Evolutionary conservation across 2,113 vertebrate genomes (phyloP), one percentile per base, ranked within the genome.

Genomic region (Felis chaus): DNA sequence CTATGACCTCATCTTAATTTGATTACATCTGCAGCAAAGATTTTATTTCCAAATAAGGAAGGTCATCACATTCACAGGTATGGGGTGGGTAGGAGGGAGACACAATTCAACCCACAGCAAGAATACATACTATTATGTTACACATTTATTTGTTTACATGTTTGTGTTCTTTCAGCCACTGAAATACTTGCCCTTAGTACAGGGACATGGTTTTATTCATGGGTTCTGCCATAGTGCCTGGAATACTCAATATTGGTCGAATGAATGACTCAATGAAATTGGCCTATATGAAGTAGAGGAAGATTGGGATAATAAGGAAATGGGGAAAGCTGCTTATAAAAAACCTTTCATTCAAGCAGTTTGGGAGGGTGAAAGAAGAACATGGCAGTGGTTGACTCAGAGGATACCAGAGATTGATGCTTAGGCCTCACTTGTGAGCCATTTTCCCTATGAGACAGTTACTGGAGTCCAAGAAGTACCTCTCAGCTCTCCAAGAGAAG

Each of bases 41-140:
- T 12, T 92, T 91, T 25, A 53, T 87, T 95, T 82, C 88, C 65
- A 92, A n/a, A 80, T n/a, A 81, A 45, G 66, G 29, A 63, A 81
- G 45, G 53, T 82, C n/a, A 45, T 82, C n/a, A 45, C 66, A 87
- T 87, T 92, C 89, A 53, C 53, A 95, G 36, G 9, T 66, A n/a
- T 21, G 9, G 19, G 5, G 23, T 33, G 39, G 3, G 78, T 65
- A 71, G 33, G 55, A 83, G 74, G 41, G 55, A 7, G 41, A 33
- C 27, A 79, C 39, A 69, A 48, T 81, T 71, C 29, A 81, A 16
- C 39, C 74, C 27, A 65, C 5, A 50, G 19, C 10, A 65, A 91
- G 19, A 92, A 29, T 41, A 73, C 27, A 53, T 69, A 69, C 57
- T 71, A 16, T 50, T 69, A 50, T 78, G n/a, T 69, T 79, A 41